phyloP scores from a whole-genome alignment of 2,888 invertebrate species.

The Protophormia terraenovae region DNA sequence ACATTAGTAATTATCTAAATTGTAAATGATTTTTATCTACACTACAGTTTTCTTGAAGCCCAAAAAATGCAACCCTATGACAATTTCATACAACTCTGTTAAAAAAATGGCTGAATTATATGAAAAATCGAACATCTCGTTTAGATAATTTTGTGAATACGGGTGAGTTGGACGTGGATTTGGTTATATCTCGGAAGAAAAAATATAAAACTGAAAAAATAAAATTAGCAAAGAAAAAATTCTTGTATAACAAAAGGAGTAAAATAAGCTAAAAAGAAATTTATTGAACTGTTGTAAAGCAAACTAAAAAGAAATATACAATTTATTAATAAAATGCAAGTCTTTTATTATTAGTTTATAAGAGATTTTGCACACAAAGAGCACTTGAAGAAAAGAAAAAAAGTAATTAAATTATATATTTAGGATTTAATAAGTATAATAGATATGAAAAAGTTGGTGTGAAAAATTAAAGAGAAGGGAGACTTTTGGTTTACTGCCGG shows the following conservation, averaged over 20 bases:
- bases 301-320: constrained; percentile 44
- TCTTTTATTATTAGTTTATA: constrained; percentile 68
- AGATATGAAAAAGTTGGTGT: not conserved
- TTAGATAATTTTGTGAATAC: constrained; percentile 70
- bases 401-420: not conserved
- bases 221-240: constrained; percentile 21
- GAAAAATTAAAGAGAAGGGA: not conserved
- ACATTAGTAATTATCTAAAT: not conserved
- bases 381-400: constrained; percentile 11
- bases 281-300: constrained; percentile 41
- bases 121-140: not conserved
- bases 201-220: not conserved
- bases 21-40: not conserved
- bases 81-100: constrained; percentile 1
- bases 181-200: constrained; percentile 54
- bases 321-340: constrained; percentile 46
- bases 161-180: constrained; percentile 71
- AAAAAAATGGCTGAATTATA: constrained; percentile 14
- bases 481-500: not conserved
- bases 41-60: not conserved
- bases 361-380: constrained; percentile 53
- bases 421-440: constrained; percentile 1
- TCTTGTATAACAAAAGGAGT: constrained; percentile 24
- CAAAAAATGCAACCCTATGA: not conserved
- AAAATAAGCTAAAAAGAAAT: not conserved